Evolutionary conservation across 1,140 invertebrate genomes (phyloP), one percentile per base, ranked within the genome.

Genomic region (Cotesia glomerata): DNA sequence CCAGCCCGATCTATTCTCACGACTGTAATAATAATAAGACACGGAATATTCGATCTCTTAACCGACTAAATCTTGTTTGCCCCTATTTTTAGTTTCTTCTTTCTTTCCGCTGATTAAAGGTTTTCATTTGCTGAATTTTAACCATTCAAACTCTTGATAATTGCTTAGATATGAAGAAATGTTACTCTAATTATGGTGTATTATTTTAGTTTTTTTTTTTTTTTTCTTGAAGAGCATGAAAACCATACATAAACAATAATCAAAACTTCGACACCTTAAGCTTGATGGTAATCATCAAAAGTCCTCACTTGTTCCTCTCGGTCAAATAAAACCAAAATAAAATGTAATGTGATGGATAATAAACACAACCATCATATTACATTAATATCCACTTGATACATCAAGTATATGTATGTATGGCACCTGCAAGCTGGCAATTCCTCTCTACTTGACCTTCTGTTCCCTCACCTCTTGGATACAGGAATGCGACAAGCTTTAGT

Each of bases 401-500:
- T 45, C 39, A 45, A 26, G 26, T 45, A 45, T 45, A 45, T 45
- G 39, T 45, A 49, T 52, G 49, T 67, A 49, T 67, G 65, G 65
- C 65, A 67, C 65, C 65, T 67, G 65, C 49, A 49, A 67, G 7
- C 39, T 45, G 49, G 65, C 65, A 49, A 67, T 67, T 67, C 65
- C 51, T 67, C 65, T 62, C 59, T 62, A 62, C 65, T 52, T 39
- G 65, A 67, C 65, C 62, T 64, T 64, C 62, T 64, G 14, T 32
- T 32, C 62, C 34, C 59, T 62, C 59, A 36, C 59, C 62, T 11
- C 39, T 7, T 11, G 7, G 39, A 45, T 32, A 39, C 11, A 67
- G 65, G 65, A 67, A 67, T 67, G 65, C 65, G 65, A 67, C 65
- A 67, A 49, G 65, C 65, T 64, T 52, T 39, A 67, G 65, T 67